Base-by-base conservation (phyloP, 1,140 invertebrate genomes). In the Drosophila serrata region DNA sequence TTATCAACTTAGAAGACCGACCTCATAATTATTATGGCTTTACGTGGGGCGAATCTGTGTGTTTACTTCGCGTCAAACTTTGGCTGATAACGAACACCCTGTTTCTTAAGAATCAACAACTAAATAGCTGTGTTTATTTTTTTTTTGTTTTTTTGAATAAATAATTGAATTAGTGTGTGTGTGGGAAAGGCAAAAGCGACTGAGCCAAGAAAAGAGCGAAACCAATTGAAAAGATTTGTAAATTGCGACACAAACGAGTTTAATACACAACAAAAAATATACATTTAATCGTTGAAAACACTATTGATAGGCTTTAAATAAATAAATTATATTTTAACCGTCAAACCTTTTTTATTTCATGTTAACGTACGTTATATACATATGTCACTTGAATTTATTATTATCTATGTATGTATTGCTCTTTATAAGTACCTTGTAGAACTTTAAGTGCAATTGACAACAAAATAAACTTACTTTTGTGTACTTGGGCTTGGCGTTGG, bases 401-500 rank as follows among this genome's bases (percentile, higher is more conserved):
- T 22, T 35, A 15, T 35, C 12, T 51, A n/a, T 51, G 6, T 51
- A 7, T 33, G 27, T 13, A 12, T 7, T 31, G 27, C 27, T 13
- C 17, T 33, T 5, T 22, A 15, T 22, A 53, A 13, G 29, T 31
- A n/a, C n/a, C n/a, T 53, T 53, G 27, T 35, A 37, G 9, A 22
- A 48, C 55, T 27, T 2, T 3, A 29, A 42, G 22, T 35, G 51
- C 65, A 72, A 42, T 31, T 70, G 65, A 35, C 65, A 46, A 72
- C 64, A 48, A 35, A 46, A 48, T 67, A 33, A 40, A 88, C 80
- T 81, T 62, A 92, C 92, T 75, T 92, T 87, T 42, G 91, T 92
- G 39, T 92, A 92, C 59, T 91, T 84, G 43, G 92, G 86, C 69
- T 80, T 61, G 49, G 77, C 75, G 46, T 82, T 90, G 55, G 92